Evolutionary conservation across 2,797 vertebrate species (phyloP), one percentile per base, ranked within the genome.

Genomic region (Pangasius krempfi): DNA sequence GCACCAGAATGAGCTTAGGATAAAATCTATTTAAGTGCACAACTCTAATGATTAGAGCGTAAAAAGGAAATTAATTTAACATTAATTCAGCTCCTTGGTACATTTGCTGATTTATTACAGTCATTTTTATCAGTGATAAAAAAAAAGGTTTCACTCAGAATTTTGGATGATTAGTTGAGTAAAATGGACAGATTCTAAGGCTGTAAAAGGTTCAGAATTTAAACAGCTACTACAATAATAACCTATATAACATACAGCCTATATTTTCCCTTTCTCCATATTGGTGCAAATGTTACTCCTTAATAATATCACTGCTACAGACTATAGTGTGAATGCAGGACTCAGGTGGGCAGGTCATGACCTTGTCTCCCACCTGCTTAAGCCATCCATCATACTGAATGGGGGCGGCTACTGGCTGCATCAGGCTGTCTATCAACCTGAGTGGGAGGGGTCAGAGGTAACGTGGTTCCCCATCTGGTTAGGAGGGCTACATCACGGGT

Each of bases 391-490:
- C 92, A 90, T 66, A 72, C 80, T 86, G 87, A 90, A 90, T 89
- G 72, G 52, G 60, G 86, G 90, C 56, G 44, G 89, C 88, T 87
- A 86, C 88, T 90, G 79, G 68, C 88, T 89, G 89, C 25, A 56
- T 89, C 62, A 25, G 81, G 86, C 85, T 91, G 92, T 92, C 92
- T 86, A 54, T 91, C 90, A 92, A 37, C 68, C 80, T 86, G 44
- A 87, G 88, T 85, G 86, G 85, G 89, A 90, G 78, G 93, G 91
- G 88, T 95, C 94, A 95, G 90, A 92, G 95, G 95, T 96, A 95
- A 95, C 93, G 92, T 94, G 93, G 95, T 94, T 95, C 93, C 95
- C 96, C 96, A 96, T 96, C 96, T 96, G 96, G 93, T 91, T 92
- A 90, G 62, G 78, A 88, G 56, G 81, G 72, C 66, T 66, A 85